Evolutionary conservation across 1,140 invertebrate genomes (phyloP), one percentile per base, ranked within the genome.

Genomic region (Macrobrachium rosenbergii): DNA sequence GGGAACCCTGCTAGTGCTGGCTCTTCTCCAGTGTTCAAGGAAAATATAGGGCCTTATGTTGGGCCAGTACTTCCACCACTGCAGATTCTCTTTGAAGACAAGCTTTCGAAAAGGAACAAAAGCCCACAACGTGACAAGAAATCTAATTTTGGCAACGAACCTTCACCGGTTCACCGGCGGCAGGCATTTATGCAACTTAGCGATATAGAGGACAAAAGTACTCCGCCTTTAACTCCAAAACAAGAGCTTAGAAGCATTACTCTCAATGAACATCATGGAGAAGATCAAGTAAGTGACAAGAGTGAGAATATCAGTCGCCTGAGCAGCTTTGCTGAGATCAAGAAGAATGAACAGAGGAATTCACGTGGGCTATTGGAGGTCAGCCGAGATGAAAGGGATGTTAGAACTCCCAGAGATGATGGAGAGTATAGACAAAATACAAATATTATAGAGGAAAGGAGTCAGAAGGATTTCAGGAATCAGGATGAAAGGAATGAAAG

Each of bases 11-110:
- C 7, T 52, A 52, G 52, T 52, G 52, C 52, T 8, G 52, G 52
- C 8, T 52, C 52, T 52, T 52, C 52, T 52, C 52, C 52, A 52
- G 52, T 52, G 7, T 52, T 52, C 12, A 52, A 52, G 52, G 52
- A 52, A 52, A 52, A 52, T 5, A 52, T 12, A 52, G 52, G 52
- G 12, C 52, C 52, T 52, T 52, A 52, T 52, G 52, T 52, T 2
- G 52, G 69, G 11, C 69, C 69, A 16, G 23, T 72, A 21, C 58
- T 72, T n/a, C 64, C 64, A n/a, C 59, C 82, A 28, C 81, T 58
- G 11, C 82, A 83, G 19, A 21, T 75, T 37, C 72, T 63, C 10
- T 63, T 63, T 23, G 58, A 63, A 11, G 59, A 76, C 28, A 83
- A 73, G 10, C 11, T 83, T 2, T 58, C 28, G 6, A 72, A 72